A percentile compares a stretch with the other conserved stretches of the same genome.
Conservation (phyloP, 2,888 invertebrate species). For the Drosophila neotestacea region DNA sequence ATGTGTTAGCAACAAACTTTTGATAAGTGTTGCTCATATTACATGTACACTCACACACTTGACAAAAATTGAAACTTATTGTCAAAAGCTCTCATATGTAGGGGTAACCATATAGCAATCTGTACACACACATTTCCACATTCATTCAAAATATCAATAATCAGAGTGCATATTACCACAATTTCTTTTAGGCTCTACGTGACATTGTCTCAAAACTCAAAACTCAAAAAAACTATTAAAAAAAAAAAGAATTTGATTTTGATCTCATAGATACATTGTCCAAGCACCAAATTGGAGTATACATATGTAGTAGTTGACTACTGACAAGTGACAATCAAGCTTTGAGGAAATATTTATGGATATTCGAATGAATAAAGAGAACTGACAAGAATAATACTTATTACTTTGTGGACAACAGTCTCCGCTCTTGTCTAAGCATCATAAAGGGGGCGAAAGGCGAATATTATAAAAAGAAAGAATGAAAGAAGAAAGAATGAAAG, state of each 20-base stretch:
- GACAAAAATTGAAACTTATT: constrained; percentile 74
- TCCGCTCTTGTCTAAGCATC: too few relatives aligned
- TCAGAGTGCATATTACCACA: constrained; percentile 59
- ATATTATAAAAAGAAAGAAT: too few relatives aligned
- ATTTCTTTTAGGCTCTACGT: constrained; percentile 56
- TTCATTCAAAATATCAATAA: constrained; percentile 52
- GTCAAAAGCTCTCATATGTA: constrained; percentile 60
- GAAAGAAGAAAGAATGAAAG: too few relatives aligned
- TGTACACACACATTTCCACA: constrained; percentile 15
- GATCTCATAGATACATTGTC: neutral
- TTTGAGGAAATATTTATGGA: neutral
- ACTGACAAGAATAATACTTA: too few relatives aligned
- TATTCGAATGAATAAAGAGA: too few relatives aligned
- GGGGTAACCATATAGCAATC: constrained; percentile 17
- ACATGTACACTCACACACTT: constrained; percentile 49
- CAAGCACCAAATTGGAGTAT: neutral
- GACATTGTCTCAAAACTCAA: constrained; percentile 20
- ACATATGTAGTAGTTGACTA: neutral
- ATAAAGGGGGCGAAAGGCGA: too few relatives aligned
- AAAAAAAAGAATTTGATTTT: too few relatives aligned
- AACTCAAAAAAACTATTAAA: neutral
- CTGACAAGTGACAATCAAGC: neutral
- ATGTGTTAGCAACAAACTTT: constrained; percentile 80
- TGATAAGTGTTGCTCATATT: constrained; percentile 78
- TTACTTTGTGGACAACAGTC: too few relatives aligned